A percentile compares a stretch with the other conserved stretches of the same genome.
Conservation (phyloP, 2,888 invertebrate species). For the Polydesmus complanatus region DNA sequence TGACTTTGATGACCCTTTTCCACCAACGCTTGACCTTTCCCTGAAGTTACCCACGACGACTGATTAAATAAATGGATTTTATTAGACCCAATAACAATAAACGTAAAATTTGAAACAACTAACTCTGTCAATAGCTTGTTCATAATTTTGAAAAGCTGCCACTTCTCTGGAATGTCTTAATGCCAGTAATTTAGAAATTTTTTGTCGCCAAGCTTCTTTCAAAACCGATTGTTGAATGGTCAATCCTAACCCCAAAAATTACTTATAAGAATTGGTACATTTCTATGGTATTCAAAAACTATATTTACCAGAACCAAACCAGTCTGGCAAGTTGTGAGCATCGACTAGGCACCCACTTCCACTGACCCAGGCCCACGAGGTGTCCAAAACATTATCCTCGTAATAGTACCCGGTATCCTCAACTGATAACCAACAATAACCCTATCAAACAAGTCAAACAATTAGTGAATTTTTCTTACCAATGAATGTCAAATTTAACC, state of each 20-base stretch:
- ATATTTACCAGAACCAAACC: conserved; percentile 36
- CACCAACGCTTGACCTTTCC: conserved; percentile 34
- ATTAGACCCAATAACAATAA: no score
- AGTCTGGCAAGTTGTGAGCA: conserved; percentile 58
- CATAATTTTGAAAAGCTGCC: conserved; percentile 46
- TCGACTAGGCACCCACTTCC: conserved; percentile 67
- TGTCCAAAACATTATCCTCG: conserved; percentile 10
- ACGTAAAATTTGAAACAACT: no score
- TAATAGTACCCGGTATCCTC: conserved; percentile 15
- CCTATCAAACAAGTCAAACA: background rate
- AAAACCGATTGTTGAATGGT: conserved; percentile 4
- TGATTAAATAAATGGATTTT: conserved; percentile 16
- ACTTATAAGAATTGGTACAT: background rate
- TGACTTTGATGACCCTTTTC: conserved; percentile 18
- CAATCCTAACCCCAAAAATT: background rate
- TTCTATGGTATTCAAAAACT: background rate
- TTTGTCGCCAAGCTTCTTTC: conserved; percentile 47
- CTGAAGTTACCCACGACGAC: conserved; percentile 66
- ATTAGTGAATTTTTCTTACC: background rate
- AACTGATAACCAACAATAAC: background rate
- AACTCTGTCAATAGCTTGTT: conserved; percentile 59
- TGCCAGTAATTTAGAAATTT: conserved; percentile 54
- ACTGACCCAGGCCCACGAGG: conserved; percentile 58
- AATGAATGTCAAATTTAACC: background rate
- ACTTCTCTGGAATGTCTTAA: conserved; percentile 39